Evolutionary conservation across 2,113 vertebrate genomes (phyloP).

Genomic region (Accipiter virgatus): DNA sequence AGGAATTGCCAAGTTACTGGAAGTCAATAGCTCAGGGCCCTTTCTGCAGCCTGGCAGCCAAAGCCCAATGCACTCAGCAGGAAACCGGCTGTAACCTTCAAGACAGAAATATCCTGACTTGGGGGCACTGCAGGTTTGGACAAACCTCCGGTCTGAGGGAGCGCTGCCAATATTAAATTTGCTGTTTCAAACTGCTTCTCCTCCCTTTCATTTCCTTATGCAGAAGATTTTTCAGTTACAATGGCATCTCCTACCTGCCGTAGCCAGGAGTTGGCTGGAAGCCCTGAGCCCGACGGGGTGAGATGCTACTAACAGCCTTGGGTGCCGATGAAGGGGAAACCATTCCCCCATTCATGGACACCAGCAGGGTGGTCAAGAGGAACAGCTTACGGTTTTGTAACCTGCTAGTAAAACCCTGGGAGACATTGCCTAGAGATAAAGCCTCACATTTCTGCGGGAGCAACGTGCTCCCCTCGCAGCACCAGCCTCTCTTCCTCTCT

Average conservation of each 20-base stretch:
- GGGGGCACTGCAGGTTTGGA: neutral
- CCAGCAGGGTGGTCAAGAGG: neutral
- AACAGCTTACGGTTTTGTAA: neutral
- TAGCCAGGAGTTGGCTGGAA: neutral
- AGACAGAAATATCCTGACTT: neutral
- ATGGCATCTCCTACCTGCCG: neutral
- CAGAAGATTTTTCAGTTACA: neutral
- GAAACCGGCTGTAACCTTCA: slow-evolving; percentile 13
- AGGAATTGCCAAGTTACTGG: slow-evolving; percentile 42
- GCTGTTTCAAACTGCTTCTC: neutral
- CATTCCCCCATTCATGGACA: neutral
- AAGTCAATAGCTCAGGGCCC: neutral
- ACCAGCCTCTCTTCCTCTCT: neutral
- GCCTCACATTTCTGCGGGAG: neutral
- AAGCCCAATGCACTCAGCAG: neutral
- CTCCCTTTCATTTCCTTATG: neutral
- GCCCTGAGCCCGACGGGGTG: neutral
- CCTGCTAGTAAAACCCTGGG: neutral
- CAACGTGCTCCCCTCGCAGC: rapidly evolving
- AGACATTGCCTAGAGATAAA: neutral
- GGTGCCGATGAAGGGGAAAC: neutral
- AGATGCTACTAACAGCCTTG: neutral
- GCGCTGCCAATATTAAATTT: neutral
- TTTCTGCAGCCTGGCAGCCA: neutral
- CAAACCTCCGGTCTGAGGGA: neutral